Percentiles rank a stretch among this genome's conserved stretches.
Evolutionary conservation across 2,888 invertebrate species (phyloP).

Genomic region (Halocaridina rubra): DNA sequence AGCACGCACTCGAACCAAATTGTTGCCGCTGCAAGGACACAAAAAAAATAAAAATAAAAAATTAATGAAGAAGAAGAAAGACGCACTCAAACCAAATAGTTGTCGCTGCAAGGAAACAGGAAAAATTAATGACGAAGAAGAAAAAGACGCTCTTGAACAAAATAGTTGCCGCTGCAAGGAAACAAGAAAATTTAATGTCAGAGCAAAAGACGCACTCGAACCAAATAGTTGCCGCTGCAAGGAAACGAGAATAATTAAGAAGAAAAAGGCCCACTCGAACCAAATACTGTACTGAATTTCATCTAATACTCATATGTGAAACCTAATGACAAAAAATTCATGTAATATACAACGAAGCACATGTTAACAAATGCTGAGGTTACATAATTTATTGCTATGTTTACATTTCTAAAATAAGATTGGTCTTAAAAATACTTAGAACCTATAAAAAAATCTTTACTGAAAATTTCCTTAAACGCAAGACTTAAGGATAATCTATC

Average conservation of each 20-base stretch:
- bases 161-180: conserved; percentile 80
- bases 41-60: neutral
- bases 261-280: conserved; percentile 83
- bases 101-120: conserved; percentile 75
- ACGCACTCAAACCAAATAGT: conserved; percentile 94
- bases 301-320: neutral
- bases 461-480: too few species aligned
- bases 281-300: conserved; percentile 73
- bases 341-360: neutral
- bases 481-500: too few species aligned
- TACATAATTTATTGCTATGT: too few species aligned
- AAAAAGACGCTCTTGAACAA: conserved; percentile 87
- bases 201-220: conserved; percentile 81
- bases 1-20: conserved; percentile 96
- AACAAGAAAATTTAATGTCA: neutral
- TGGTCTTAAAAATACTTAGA: neutral
- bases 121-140: neutral
- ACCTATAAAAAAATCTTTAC: too few species aligned
- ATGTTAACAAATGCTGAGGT: too few species aligned
- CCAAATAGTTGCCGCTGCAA: conserved; percentile 86
- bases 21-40: conserved; percentile 78
- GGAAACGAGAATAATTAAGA: neutral
- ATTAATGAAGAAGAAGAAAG: neutral
- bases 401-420: neutral
- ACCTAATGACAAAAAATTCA: too few species aligned